Evolutionary conservation across 2,113 vertebrate species (phyloP), one percentile per base, ranked within the genome.

Genomic region (Pionites leucogaster): DNA sequence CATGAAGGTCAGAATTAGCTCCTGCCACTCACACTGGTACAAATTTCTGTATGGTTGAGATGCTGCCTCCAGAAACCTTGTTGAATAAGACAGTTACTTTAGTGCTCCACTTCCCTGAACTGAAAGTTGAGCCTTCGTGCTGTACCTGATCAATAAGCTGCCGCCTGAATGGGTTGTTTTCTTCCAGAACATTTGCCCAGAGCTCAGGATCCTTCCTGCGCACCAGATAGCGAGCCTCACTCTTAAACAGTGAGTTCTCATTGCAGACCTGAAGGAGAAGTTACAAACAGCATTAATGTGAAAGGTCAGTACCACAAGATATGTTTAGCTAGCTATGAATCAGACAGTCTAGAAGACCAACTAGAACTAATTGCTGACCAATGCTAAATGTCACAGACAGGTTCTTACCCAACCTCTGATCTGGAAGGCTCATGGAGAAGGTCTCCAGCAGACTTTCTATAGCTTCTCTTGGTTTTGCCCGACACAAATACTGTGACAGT

Each of bases 241-340:
- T 99, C 91, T 99, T 99, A 83, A 99, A 99, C 81, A 99, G 95
- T 0, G 99, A 99, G 96, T 99, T 99, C 88, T 99, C 99, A 74
- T 99, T 99, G 98, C 99, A 99, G 65, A 99, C 99, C 99, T 99
- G 77, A 69, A 57, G 85, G 23, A 67, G 37, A 91, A 52, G n/a
- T 90, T 59, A 53, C 47, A 68, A 44, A 88, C 47, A 11, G 23
- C 10, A 17, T 63, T 78, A 35, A 7, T 8, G 7, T 39, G 15
- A 63, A 69, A 9, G 22, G 31, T 62, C 53, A 63, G 19, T 49
- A 85, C 57, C 18, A 64, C 31, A 83, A 18, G 31, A 80, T 62
- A 91, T 27, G 76, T 59, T 82, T 57, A 86, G 37, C 65, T 93
- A 91, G 22, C 80, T 72, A 76, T 64, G 42, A 82, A 55, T 65